These are phyloP conservation scores for Nannoperca australis DNA, from an alignment of 2,797 vertebrate genomes.

Conservation along the genomic window DNA sequence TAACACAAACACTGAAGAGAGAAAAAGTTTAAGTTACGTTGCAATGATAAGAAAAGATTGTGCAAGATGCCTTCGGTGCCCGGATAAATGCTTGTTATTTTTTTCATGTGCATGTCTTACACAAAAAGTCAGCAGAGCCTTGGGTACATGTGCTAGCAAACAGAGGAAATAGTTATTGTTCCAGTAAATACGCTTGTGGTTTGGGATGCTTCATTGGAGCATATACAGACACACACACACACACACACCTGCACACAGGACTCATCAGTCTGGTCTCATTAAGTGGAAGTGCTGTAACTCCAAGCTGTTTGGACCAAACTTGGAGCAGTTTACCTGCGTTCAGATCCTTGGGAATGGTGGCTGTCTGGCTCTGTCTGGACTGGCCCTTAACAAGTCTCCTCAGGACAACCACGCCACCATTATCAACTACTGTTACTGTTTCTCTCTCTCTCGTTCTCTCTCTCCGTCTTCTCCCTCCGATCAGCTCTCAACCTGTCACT, in stretches of 20 bases:
- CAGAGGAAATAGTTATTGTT: conserved; percentile 60
- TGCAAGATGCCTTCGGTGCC: conserved; percentile 51
- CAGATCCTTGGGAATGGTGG: conserved; percentile 72
- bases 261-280: conserved; percentile 76
- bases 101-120: conserved; percentile 17
- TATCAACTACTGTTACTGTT: conserved; percentile 64
- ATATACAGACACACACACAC: conserved; percentile 28
- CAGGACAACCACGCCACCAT: conserved; percentile 80
- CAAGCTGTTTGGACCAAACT: conserved; percentile 81
- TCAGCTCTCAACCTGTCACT: conserved; percentile 92
- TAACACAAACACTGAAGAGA: conserved; percentile 37
- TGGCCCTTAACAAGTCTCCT: conserved; percentile 82
- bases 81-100: conserved; percentile 40
- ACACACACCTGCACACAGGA: conserved; percentile 32
- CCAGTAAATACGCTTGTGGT: conserved; percentile 59
- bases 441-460: conserved; percentile 50
- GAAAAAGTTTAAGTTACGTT: conserved; percentile 41
- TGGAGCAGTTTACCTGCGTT: conserved; percentile 78
- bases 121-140: conserved; percentile 52
- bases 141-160: conserved; percentile 31
- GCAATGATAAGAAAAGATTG: conserved; percentile 35
- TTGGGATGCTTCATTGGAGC: conserved; percentile 55
- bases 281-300: conserved; percentile 73
- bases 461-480: conserved; percentile 77
- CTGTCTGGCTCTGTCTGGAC: conserved; percentile 72